Evolutionary conservation across 2,888 invertebrate genomes (phyloP), one percentile per base, ranked within the genome.

Genomic region (Sesamia inferens): DNA sequence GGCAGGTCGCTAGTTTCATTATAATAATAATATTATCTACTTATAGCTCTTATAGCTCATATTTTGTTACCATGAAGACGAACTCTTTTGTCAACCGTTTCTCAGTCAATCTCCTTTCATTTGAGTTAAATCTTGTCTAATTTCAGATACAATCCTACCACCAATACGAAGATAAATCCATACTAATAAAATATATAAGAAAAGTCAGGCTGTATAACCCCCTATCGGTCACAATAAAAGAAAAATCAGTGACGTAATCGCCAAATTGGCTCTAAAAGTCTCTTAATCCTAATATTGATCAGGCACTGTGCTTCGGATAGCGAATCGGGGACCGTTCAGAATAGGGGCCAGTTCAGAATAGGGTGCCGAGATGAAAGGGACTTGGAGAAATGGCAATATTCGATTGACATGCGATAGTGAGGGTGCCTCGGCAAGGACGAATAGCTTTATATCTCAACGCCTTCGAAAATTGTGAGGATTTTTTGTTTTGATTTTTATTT

Each of bases 301-400:
- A 82, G 79, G 73, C 76, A 79, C 84, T 83, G 86, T 84, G 79
- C 65, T 62, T 16, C 54, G 69, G 75, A 80, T 76, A 57, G 74
- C 76, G 69, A 79, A 69, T 68, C 65, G 71, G 74, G 79, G 71
- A 71, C 61, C 65, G 22, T 39, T 39, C 69, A 39, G 48, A 74
- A 76, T 82, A 51, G 75, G 78, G 85, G 11, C 13, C 19, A 14
- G 10, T 61, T 48, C 63, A 47, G 58, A 76, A 79, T 82, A n/a
- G 74, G 79, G 81, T 72, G 81, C 54, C 73, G 70, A 87, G 88
- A 88, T 87, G 84, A 87, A 86, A 88, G 82, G 79, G 71, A 62
- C 81, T 82, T 69, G 61, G 55, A 71, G 68, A 73, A 82, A 83
- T 78, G 68, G 85, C 76, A 83, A 83, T 86, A 82, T 82, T 82